Conservation (phyloP, 2,797 vertebrate species). For the Monodelphis domestica region DNA sequence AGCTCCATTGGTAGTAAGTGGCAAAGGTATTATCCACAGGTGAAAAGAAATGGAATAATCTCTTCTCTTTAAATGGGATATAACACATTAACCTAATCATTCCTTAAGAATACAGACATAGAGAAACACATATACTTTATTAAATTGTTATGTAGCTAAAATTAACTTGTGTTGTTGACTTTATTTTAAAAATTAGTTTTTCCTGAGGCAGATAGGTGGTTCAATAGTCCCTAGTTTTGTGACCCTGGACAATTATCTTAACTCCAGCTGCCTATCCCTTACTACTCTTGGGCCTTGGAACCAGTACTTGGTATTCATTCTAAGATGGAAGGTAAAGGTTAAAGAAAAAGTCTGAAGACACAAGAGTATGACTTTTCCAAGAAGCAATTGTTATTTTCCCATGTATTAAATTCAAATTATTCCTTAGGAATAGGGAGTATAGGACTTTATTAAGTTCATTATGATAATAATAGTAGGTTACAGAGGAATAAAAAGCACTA, state of each 20-base stretch:
- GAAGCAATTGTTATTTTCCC: neutral
- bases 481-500: neutral
- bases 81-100: neutral
- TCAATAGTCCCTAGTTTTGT: too few species aligned
- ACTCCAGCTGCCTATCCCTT: too few species aligned
- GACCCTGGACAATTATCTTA: too few species aligned
- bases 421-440: neutral
- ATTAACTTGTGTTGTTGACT: neutral
- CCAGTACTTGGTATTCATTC: too few species aligned
- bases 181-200: too few species aligned
- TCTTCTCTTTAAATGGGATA: neutral
- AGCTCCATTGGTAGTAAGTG: neutral
- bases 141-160: neutral
- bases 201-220: too few species aligned
- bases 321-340: too few species aligned
- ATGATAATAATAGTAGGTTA: neutral
- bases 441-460: neutral
- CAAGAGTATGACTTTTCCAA: neutral
- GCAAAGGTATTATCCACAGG: neutral
- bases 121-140: neutral
- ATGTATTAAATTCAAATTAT: neutral
- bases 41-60: neutral
- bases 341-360: neutral
- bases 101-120: neutral
- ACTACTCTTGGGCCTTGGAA: too few species aligned